Evolutionary conservation across 2,888 invertebrate species (phyloP), one percentile per base, ranked within the genome.

Genomic region (Protonemura montana): DNA sequence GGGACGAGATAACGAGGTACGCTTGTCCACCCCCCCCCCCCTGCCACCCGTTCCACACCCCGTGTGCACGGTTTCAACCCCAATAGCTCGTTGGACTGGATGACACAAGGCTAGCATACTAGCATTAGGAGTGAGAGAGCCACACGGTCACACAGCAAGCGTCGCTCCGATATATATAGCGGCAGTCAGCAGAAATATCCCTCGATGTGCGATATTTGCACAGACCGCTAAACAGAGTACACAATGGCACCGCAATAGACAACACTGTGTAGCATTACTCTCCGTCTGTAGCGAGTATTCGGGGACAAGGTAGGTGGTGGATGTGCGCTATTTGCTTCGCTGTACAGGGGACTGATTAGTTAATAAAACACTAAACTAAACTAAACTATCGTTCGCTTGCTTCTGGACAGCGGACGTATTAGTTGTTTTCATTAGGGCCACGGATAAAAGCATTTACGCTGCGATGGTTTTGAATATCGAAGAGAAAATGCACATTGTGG

Each of bases 1-100:
- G 82, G 82, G 82, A 35, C 41, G 82, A 82, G 82, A 26, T 82
- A 82, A 82, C 82, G 82, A 82, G 82, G 41, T 41, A 35, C 82
- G 41, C 42, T 82, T 82, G 82, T 82, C 82, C 82, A 35, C 30
- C 82, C 82, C 82, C 82, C 25, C 41, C 82, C n/a, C 5, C 41
- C 78, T 2, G 6, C 59, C 59, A 35, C 27, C 27, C 78, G 78
- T 78, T n/a, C 59, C 59, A 21, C 59, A 59, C 59, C 81, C 59
- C 59, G 59, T 59, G 21, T 59, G 59, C 59, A 59, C 59, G 13
- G 21, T 10, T 59, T 21, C 59, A 59, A 59, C 59, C 59, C 59
- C 59, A 59, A 59, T 59, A 59, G 59, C 59, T 59, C 59, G 59
- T 59, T 59, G 59, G 59, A 59, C 59, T 59, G 59, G 13, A 59